Percentiles rank a stretch among this genome's conserved stretches.
Evolutionary conservation across 2,797 vertebrate genomes (phyloP).

Genomic region (Diplodus sargus): DNA sequence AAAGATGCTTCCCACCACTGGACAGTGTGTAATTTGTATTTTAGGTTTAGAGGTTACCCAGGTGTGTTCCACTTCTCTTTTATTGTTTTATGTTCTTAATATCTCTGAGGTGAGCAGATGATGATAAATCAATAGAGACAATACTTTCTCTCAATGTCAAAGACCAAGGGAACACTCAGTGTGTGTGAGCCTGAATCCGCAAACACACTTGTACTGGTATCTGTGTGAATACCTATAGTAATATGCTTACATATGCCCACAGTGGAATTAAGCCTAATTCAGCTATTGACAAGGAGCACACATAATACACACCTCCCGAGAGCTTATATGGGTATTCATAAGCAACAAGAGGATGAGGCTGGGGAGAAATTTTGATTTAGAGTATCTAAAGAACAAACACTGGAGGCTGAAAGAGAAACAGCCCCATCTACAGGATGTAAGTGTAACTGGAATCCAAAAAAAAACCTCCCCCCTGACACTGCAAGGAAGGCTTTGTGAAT

Average conservation of each 20-base stretch:
- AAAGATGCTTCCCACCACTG: neutral
- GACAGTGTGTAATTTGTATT: constrained; percentile 35
- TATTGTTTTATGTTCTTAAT: constrained; percentile 68
- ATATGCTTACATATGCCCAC: constrained; percentile 26
- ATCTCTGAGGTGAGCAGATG: constrained; percentile 62
- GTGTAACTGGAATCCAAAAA: neutral
- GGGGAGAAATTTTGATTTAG: constrained; percentile 29
- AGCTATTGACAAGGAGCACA: constrained; percentile 49
- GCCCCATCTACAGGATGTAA: constrained; percentile 75
- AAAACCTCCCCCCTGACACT: neutral
- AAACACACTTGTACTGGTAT: constrained; percentile 27
- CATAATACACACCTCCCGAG: constrained; percentile 37
- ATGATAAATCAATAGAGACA: constrained; percentile 74
- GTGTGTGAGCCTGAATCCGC: constrained; percentile 24
- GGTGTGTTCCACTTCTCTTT: constrained; percentile 46
- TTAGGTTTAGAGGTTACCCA: constrained; percentile 34
- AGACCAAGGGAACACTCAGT: constrained; percentile 43
- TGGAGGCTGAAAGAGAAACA: constrained; percentile 70
- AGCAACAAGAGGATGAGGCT: constrained; percentile 53
- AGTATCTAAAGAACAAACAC: constrained; percentile 6
- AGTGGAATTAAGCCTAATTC: constrained; percentile 54
- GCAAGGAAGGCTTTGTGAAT: constrained; percentile 20
- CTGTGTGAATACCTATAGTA: constrained; percentile 8
- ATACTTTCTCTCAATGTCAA: constrained; percentile 43
- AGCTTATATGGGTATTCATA: constrained; percentile 47